phyloP scores from a whole-genome alignment of 2,888 invertebrate species.

The Rhodophaea formosa region DNA sequence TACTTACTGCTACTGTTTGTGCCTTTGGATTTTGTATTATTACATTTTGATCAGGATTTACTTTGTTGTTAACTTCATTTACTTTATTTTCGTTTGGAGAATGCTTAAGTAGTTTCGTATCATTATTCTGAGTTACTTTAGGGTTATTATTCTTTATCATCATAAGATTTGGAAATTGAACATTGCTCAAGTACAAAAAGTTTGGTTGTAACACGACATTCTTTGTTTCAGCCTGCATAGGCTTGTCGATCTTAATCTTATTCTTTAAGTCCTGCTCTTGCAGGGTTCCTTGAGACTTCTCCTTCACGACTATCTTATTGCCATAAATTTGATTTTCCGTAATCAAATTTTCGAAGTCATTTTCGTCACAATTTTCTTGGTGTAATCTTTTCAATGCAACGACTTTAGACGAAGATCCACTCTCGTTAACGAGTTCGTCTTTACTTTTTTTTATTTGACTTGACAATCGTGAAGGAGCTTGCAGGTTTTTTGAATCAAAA shows the following conservation, averaged over 20 bases:
- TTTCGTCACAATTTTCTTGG: conserved; percentile 74
- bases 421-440: conserved; percentile 58
- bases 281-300: conserved; percentile 68
- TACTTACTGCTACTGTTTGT: conserved; percentile 38
- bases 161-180: conserved; percentile 74
- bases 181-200: conserved; percentile 70
- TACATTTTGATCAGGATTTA: conserved; percentile 35
- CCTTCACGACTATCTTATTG: conserved; percentile 80
- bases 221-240: conserved; percentile 49
- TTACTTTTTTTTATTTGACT: conserved; percentile 67
- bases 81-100: conserved; percentile 53
- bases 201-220: conserved; percentile 69
- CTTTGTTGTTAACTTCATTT: conserved; percentile 25
- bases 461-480: conserved; percentile 74
- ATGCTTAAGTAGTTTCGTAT: conserved; percentile 44
- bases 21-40: conserved; percentile 32
- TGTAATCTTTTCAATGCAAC: conserved; percentile 73
- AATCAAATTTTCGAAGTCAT: conserved; percentile 79
- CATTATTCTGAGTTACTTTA: conserved; percentile 47
- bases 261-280: conserved; percentile 67
- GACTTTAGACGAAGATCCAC: conserved; percentile 62
- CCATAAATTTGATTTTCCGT: conserved; percentile 80
- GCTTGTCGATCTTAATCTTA: conserved; percentile 49
- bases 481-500: conserved; percentile 72
- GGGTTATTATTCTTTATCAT: conserved; percentile 68